Evolutionary conservation across 2,113 vertebrate genomes (phyloP).

Genomic region (Gambusia affinis): DNA sequence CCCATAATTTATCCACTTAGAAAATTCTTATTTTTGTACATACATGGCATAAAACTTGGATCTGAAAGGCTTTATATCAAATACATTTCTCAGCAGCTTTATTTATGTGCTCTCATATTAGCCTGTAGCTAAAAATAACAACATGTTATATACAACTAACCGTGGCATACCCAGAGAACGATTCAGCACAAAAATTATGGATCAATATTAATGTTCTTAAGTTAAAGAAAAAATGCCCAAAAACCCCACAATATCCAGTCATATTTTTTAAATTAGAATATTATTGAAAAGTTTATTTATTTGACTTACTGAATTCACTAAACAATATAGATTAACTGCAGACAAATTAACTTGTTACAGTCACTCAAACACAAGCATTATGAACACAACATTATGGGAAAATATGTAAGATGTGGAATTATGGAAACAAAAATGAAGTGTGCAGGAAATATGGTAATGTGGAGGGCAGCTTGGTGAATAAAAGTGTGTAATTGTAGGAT

Average conservation of each 20-base stretch:
- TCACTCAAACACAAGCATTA: background rate
- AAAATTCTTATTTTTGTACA: no score
- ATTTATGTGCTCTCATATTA: background rate
- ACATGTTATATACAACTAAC: background rate
- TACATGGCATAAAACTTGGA: no score
- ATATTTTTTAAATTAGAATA: background rate
- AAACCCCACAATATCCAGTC: background rate
- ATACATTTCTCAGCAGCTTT: no score
- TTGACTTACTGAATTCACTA: background rate
- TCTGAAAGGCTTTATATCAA: no score
- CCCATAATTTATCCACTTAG: no score
- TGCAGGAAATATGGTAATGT: background rate
- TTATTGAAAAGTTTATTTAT: background rate
- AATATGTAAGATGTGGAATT: background rate
- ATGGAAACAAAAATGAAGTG: background rate
- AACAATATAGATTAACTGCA: background rate
- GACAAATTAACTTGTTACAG: background rate
- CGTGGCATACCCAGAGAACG: background rate
- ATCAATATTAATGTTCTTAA: no score
- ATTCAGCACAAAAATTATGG: background rate
- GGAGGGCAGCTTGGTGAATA: background rate
- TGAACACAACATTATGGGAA: background rate
- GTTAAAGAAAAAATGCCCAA: background rate
- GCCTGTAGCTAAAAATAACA: background rate
- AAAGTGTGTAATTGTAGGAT: conserved; percentile 23